Evolutionary conservation across 1,140 invertebrate species (phyloP), one percentile per base, ranked within the genome.

Genomic region (Grapholita molesta): DNA sequence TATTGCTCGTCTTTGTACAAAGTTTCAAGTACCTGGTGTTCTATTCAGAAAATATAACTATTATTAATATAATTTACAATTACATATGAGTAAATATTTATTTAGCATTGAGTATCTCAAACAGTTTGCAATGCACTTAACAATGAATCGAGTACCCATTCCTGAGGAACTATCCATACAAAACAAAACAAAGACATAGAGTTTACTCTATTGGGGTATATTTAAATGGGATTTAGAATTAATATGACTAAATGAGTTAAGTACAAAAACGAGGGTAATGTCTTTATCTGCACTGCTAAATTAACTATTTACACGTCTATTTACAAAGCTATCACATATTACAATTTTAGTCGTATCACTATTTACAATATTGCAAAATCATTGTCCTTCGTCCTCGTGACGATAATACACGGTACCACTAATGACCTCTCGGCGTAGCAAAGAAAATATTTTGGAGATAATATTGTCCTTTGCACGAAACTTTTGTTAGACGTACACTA

Each of bases 401-500:
- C 80, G 73, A 80, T 69, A 68, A 53, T 77, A 76, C 73, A 74
- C 53, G 23, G 55, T 28, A 61, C 32, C 82, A 79, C 66, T 83
- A 2, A 21, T 64, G 5, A 64, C 32, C 76, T 75, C 77, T 76
- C 72, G 73, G 74, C 69, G 74, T 71, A 76, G 79, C 74, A 84
- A 80, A 75, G 73, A 77, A 71, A 74, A 82, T 73, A 80, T 84
- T 77, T 79, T 75, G 70, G 73, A 69, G 72, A 83, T 28, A 61
- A 61, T 74, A 85, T 80, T 81, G 88, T 88, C 78, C 79, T 78
- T 82, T 79, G 76, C 74, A 70, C 69, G 81, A 84, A 85, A 79
- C 77, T 83, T 88, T 80, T 86, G 89, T 93, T 93, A 94, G 72
- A 94, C 94, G 78, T 94, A 94, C 83, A 94, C 94, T 91, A 94